Evolutionary conservation across 2,113 vertebrate species (phyloP), one percentile per base, ranked within the genome.

Genomic region (Montifringilla adamsi): DNA sequence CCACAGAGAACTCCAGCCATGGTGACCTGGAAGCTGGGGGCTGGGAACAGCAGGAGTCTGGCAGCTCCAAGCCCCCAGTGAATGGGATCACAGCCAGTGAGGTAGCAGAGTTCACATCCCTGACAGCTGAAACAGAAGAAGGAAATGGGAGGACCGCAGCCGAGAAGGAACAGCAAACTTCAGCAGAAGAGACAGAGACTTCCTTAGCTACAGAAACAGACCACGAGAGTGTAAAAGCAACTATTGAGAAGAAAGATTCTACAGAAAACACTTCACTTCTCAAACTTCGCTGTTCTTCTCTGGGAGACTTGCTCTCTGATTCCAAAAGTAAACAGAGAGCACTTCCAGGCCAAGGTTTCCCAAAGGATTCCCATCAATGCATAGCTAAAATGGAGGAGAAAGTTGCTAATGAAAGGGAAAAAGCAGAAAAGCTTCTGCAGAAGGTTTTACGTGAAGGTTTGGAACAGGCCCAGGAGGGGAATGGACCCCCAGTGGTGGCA

Each of bases 341-440:
- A 49, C 69, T 28, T n/a, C 52, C 44, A 46, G 31, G 18, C 18
- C 95, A 30, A 66, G 64, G 16, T 47, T 90, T 95, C 28, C 50
- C 20, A 12, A 82, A 72, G 50, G 76, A 72, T 39, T 72, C 97
- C n/a, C 90, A 63, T 9, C 92, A 96, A 43, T 95, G 97, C 11
- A 80, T 98, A 75, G 94, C 88, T 59, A 94, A 98, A 93, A 98
- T 99, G 94, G 98, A 99, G 95, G 98, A 97, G 66, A 98, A 98
- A 91, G 98, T 99, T 78, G 97, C 98, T 52, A 95, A 96, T 6
- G 98, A 99, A 97, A 97, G 98, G 87, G 97, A 99, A 92, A 98
- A 98, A 88, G 98, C 99, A 4, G 97, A 97, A 67, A 97, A 98
- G 77, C 98, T 99, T 72, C 95, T 99, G 94, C 97, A 97, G 72